Base-by-base conservation (phyloP, 2,888 invertebrate species). In the Hypolimnas misippus region DNA sequence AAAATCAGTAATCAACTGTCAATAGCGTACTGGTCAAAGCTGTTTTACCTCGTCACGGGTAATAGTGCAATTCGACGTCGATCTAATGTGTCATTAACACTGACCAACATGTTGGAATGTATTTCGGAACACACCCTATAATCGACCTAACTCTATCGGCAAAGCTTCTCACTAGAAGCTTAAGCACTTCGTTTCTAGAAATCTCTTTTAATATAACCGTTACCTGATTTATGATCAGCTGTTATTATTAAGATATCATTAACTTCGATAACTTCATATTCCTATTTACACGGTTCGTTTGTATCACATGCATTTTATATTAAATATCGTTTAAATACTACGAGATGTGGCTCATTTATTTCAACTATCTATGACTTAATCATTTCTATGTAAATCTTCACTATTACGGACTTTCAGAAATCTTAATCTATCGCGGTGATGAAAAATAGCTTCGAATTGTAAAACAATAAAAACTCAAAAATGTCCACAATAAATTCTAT, bases 91-190 rank as follows among this genome's bases (percentile, higher is more conserved):
- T n/a, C n/a, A n/a, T n/a, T n/a, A n/a, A n/a, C n/a, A n/a, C n/a
- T n/a, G n/a, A n/a, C n/a, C n/a, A n/a, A n/a, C n/a, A n/a, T n/a
- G n/a, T n/a, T n/a, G n/a, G n/a, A n/a, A n/a, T n/a, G n/a, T n/a
- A n/a, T n/a, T n/a, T n/a, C n/a, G n/a, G n/a, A n/a, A n/a, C n/a
- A n/a, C n/a, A n/a, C n/a, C n/a, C n/a, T n/a, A n/a, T 46, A 52
- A 12, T 21, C 52, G 54, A 62, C 57, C 66, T 67, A 67, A 53
- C 40, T 17, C 66, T 67, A 67, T 58, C 62, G 61, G 64, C 68
- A 63, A 69, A 68, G 70, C 70, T 62, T 64, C 68, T 21, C 44
- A 35, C 67, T 70, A 68, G 68, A 62, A 68, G 68, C 65, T 57
- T 53, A 68, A 70, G 70, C 68, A 62, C 62, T 61, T 68, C 65